These are phyloP conservation scores for Drosophila nannoptera DNA, from an alignment of 1,140 invertebrate genomes.

Conservation along the genomic window DNA sequence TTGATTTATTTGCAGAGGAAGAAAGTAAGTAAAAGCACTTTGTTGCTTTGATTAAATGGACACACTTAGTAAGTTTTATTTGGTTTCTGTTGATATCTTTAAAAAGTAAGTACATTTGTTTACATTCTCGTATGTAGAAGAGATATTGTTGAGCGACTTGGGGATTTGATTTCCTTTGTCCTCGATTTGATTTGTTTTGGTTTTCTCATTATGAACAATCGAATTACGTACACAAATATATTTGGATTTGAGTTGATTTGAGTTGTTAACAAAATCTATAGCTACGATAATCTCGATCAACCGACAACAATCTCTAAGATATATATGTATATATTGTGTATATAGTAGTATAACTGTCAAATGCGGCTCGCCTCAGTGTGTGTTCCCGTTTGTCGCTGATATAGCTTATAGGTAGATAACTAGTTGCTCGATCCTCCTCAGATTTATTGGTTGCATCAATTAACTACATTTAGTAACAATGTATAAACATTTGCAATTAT, in stretches of 20 bases:
- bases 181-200: slow-evolving; percentile 4
- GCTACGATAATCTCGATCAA: slow-evolving; percentile 37
- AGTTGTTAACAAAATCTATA: slow-evolving; percentile 40
- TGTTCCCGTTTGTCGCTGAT: slow-evolving; percentile 58
- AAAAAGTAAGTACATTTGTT: slow-evolving; percentile 32
- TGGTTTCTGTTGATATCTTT: slow-evolving; percentile 28
- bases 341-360: slow-evolving; percentile 34
- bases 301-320: slow-evolving; percentile 16
- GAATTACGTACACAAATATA: slow-evolving; percentile 74
- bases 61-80: slow-evolving; percentile 55
- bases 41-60: slow-evolving; percentile 53
- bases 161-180: slow-evolving; percentile 14
- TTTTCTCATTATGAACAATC: slow-evolving; percentile 53
- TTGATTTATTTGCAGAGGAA: background rate
- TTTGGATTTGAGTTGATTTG: background rate
- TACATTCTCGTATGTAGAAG: slow-evolving; percentile 4
- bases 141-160: slow-evolving; percentile 30
- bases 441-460: slow-evolving; percentile 53
- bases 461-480: slow-evolving; percentile 73
- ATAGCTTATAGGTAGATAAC: slow-evolving; percentile 15
- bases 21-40: slow-evolving; percentile 1
- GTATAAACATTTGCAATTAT: slow-evolving; percentile 58
- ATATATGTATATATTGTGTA: slow-evolving; percentile 4
- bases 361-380: slow-evolving; percentile 27
- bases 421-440: slow-evolving; percentile 9